Evolutionary conservation across 2,797 vertebrate genomes (phyloP), one percentile per base, ranked within the genome.

Genomic region (Mormyrus hasselquistii): DNA sequence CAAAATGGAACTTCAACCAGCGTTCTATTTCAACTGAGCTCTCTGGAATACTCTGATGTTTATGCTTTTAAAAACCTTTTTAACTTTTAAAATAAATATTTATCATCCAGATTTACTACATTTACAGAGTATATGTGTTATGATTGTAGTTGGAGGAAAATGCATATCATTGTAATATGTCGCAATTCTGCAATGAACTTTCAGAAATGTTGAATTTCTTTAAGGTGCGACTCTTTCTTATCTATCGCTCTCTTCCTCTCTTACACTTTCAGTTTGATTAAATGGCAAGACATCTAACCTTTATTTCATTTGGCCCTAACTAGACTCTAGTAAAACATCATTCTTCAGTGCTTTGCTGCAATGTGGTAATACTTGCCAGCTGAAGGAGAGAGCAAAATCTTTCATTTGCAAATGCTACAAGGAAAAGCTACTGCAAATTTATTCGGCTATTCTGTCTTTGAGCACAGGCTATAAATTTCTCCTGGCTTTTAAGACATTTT

Each of bases 381-480:
- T 87, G 47, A 79, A 44, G 44, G 47, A 89, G 79, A 14, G 22
- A 50, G n/a, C 38, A 47, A 47, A 76, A 86, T 88, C 90, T 57
- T 85, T 90, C 34, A 76, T 88, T 87, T 89, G 82, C 29, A 88
- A 73, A 88, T 65, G 47, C 22, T 65, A 65, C 79, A 69, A 84
- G 29, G 41, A 14, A 57, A 88, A 53, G 38, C 91, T 93, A 90
- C 89, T 82, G 90, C 83, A 69, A 88, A 69, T 82, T 49, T 87
- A 69, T 57, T 87, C 73, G 88, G 55, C 69, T 29, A 52, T 34
- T 79, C 25, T 1, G 44, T 89, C 52, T 29, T 62, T 59, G 1
- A 84, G 85, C 16, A 86, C 69, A 88, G 88, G 90, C 91, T 88
- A 92, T 93, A 92, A 76, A 91, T 95, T 94, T 95, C 93, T 93